Evolutionary conservation across 2,888 invertebrate species (phyloP), one percentile per base, ranked within the genome.

Genomic region (Trachelus iudaicus): DNA sequence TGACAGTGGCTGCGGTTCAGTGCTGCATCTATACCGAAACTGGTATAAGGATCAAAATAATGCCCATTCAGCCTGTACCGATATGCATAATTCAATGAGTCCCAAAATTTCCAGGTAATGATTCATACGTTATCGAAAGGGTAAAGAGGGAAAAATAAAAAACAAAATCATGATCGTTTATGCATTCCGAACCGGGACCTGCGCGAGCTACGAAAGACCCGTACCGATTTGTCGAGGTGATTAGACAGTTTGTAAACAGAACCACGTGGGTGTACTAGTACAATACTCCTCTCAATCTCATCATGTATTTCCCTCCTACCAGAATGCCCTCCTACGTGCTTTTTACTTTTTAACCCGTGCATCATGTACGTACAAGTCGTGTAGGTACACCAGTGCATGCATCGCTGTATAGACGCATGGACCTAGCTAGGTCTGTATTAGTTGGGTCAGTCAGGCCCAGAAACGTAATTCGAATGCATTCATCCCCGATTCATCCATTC

Each of bases 171-270:
- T 23, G 71, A 71, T 71, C 71, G 33, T 15, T 71, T 71, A 71
- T 71, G 33, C 34, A 71, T 71, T 71, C 71, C 71, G 33, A 71
- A 34, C 71, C 34, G 71, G 71, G 33, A 34, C 33, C 33, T 15
- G 71, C 31, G 71, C 71, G 31, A 71, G 71, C 71, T 31, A 71
- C 71, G 71, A 71, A 30, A 35, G 35, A 15, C 71, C 71, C 71
- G 31, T 34, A 71, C 81, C 83, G 86, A 88, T 88, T 86, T 83
- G 83, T 84, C 84, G 83, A 83, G 81, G 75, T 85, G 87, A 86
- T 87, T 88, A 86, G 88, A 88, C 87, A 88, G 89, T 88, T 89
- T 88, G 89, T 89, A 89, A 90, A 89, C 89, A 89, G 81, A 84
- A 79, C 79, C 80, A 83, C 85, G 87, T 89, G 85, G 86, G 87